A percentile compares a stretch with the other conserved stretches of the same genome.
Conservation (phyloP, 2,888 invertebrate species). For the Chloroclysta siterata region DNA sequence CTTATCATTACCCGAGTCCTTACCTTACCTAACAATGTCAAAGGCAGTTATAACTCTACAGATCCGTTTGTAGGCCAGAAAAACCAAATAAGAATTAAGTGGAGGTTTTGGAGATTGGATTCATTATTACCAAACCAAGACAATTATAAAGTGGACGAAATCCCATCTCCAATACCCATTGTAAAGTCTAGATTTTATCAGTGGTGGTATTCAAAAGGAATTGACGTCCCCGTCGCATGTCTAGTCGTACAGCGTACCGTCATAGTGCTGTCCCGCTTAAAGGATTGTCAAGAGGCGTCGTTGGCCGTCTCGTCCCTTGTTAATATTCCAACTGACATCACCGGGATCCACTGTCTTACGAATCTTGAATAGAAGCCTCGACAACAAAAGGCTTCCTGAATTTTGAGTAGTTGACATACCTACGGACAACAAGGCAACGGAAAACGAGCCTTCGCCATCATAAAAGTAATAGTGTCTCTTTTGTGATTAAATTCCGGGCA, state of each 20-base stretch:
- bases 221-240: constrained; percentile 35
- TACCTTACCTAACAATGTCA: constrained; percentile 6
- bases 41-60: constrained; percentile 1
- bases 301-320: constrained; percentile 66
- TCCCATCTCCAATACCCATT: constrained; percentile 11
- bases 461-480: constrained; percentile 58
- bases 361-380: constrained; percentile 71
- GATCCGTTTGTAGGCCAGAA: not conserved
- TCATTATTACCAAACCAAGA: too few relatives aligned
- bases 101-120: not conserved
- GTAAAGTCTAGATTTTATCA: constrained; percentile 14
- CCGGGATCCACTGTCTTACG: constrained; percentile 67
- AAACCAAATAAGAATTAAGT: not conserved
- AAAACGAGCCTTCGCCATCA: constrained; percentile 50
- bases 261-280: constrained; percentile 50
- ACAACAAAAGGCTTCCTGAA: constrained; percentile 74
- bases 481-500: constrained; percentile 55
- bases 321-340: constrained; percentile 74
- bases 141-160: too few relatives aligned
- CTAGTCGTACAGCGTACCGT: constrained; percentile 9
- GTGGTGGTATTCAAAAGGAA: constrained; percentile 22
- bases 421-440: constrained; percentile 53
- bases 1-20: constrained; percentile 21
- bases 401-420: constrained; percentile 66
- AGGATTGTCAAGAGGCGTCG: constrained; percentile 61